phyloP scores from a whole-genome alignment of 37 sponge, comb jelly and placozoan species.

The Petrosia ficiformis region DNA sequence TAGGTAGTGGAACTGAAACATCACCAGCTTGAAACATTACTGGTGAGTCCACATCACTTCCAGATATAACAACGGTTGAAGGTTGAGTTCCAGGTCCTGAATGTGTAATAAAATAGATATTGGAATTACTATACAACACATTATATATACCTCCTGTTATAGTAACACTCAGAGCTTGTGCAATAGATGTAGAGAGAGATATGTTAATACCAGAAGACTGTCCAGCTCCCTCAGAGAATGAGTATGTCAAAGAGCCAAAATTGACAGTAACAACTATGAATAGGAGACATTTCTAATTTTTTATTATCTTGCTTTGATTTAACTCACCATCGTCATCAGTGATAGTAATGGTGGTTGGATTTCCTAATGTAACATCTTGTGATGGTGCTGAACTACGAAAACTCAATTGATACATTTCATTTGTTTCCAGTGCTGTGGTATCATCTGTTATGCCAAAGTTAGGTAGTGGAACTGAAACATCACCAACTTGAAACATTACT shows the following conservation, averaged over 20 bases:
- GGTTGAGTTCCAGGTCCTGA: conserved; percentile 1
- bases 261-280: conserved; percentile 1
- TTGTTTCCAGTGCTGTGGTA: not conserved
- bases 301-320: not conserved
- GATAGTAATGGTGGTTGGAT: not conserved
- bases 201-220: too few species aligned
- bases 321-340: conserved; percentile 23
- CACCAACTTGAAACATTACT: not conserved
- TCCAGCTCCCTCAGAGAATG: conserved; percentile 17
- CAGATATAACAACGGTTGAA: not conserved
- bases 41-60: not conserved
- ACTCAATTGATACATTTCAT: not conserved
- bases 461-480: not conserved
- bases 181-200: not conserved
- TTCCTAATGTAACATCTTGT: not conserved
- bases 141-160: not conserved
- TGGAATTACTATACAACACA: not conserved
- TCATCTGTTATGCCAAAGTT: not conserved
- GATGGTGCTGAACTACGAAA: not conserved
- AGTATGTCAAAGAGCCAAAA: conserved; percentile 7
- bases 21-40: not conserved
- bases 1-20: not conserved
- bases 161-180: not conserved
- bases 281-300: not conserved
- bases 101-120: not conserved